Base-by-base conservation (phyloP, 2,888 invertebrate species). In the Morinoia aosen region DNA sequence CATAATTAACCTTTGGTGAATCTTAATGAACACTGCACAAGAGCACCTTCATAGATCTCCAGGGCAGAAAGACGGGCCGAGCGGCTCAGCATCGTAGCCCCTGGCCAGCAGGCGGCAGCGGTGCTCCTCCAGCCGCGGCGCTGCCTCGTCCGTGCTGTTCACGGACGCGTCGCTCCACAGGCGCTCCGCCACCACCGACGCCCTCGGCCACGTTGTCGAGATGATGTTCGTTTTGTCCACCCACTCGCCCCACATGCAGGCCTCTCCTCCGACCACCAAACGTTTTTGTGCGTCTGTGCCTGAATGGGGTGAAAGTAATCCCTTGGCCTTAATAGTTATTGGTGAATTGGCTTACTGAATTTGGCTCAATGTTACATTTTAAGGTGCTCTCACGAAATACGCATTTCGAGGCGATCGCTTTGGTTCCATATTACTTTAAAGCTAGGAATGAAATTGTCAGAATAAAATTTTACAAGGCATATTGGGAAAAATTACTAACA, bases 241-340 rank as follows among this genome's bases (percentile, higher is more conserved):
- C 97, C 98, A 98, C 97, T 99, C 99, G 4, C 98, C 98, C 99
- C 99, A 99, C 98, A 99, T 98, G 97, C 99, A 99, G 0, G 99
- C 98, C 97, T 99, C 99, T 0, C 99, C 99, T 0, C 99, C 99
- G 25, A 99, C 97, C 58, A 99, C 98, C 95, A 98, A 97, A 2
- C 98, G 97, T 97, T 98, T 98, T 97, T 98, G 98, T 8, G 97
- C 97, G 0, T 97, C 97, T 0, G 97, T 97, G 11, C 98, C 97
- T 96, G 95, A 39, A 12, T 12, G 11, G n/a, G 88, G 2, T 88
- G 57, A 88, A 93, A 94, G 16, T 39, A 88, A 64, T 16, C 76
- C 33, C 48, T 48, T 48, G 48, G 5, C 48, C 3, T 48, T 48
- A 48, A 5, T 48, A 48, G 3, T 48, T 5, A 48, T 48, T 2